phyloP scores from a whole-genome alignment of 2,888 invertebrate genomes.

The Dryobota labecula region DNA sequence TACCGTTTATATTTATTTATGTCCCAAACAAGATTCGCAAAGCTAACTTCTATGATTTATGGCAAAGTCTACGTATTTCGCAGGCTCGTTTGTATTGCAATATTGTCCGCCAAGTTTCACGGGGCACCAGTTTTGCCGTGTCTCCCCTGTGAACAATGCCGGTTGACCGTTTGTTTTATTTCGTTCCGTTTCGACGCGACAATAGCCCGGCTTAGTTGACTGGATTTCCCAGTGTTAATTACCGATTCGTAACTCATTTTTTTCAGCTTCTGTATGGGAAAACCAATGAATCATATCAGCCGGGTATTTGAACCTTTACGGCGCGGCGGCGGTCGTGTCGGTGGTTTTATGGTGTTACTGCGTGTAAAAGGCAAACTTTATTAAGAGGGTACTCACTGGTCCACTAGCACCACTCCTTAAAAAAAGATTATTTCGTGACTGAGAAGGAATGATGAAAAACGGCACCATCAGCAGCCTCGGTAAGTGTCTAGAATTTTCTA shows the following conservation, averaged over 20 bases:
- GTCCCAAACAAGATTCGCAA: slow-evolving; percentile 80
- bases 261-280: slow-evolving; percentile 66
- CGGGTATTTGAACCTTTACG: slow-evolving; percentile 24
- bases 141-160: slow-evolving; percentile 68
- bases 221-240: slow-evolving; percentile 78
- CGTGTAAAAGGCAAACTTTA: slow-evolving; percentile 63
- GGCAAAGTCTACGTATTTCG: slow-evolving; percentile 70
- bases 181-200: slow-evolving; percentile 74
- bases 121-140: slow-evolving; percentile 66
- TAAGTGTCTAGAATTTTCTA: too few species aligned
- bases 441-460: too few species aligned
- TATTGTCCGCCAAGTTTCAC: slow-evolving; percentile 77
- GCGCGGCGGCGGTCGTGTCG: slow-evolving; percentile 15
- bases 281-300: slow-evolving; percentile 73
- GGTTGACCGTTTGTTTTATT: slow-evolving; percentile 77
- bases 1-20: slow-evolving; percentile 79
- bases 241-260: slow-evolving; percentile 72
- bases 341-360: slow-evolving; percentile 36
- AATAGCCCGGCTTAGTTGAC: slow-evolving; percentile 75
- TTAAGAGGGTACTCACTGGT: too few species aligned
- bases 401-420: too few species aligned
- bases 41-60: slow-evolving; percentile 84
- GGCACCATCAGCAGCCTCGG: too few species aligned
- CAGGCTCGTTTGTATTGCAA: slow-evolving; percentile 78
- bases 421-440: too few species aligned